Evolutionary conservation across 1,140 invertebrate genomes (phyloP), one percentile per base, ranked within the genome.

Genomic region (Musca vetustissima): DNA sequence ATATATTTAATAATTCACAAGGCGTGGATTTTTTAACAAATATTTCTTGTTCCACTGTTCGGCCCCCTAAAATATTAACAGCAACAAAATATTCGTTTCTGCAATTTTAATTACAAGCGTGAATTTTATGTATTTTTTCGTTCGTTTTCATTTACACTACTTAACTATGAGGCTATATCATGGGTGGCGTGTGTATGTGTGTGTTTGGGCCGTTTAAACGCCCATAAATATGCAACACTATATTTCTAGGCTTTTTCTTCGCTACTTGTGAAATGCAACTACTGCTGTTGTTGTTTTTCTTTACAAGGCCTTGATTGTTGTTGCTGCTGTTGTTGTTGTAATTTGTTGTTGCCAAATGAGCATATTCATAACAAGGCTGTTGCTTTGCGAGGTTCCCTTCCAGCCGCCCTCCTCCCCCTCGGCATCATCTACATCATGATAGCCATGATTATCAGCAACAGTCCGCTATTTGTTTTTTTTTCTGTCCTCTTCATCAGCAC

Each of bases 201-300:
- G 4, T 11, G 36, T 3, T 13, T 43, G 36, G 36, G 36, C 36
- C 36, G 36, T 43, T 43, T 43, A 28, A 25, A 15, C 55, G 55
- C 55, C 55, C n/a, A 59, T 59, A 59, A 59, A 59, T 59, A 59
- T 59, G 55, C 55, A 59, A 59, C 55, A 59, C 55, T 59, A 59
- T 59, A 52, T 52, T 2, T 52, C 17, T 9, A 21, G 6, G 21
- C 21, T 43, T 43, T 43, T 43, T 4, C 7, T 13, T 43, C 36
- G 36, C 7, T 28, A 28, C 28, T 28, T 43, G 6, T 43, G 13
- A 6, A 52, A 52, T 11, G 17, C 49, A 14, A 19, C 17, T 49
- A 17, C 7, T 52, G n/a, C 7, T 22, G 49, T 52, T 21, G 28
- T 52, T 21, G 6, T 19, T 59, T 32, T 59, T 59, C n/a, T 59